Conservation (phyloP, 2,113 vertebrate species). For the Hystrix brachyura region DNA sequence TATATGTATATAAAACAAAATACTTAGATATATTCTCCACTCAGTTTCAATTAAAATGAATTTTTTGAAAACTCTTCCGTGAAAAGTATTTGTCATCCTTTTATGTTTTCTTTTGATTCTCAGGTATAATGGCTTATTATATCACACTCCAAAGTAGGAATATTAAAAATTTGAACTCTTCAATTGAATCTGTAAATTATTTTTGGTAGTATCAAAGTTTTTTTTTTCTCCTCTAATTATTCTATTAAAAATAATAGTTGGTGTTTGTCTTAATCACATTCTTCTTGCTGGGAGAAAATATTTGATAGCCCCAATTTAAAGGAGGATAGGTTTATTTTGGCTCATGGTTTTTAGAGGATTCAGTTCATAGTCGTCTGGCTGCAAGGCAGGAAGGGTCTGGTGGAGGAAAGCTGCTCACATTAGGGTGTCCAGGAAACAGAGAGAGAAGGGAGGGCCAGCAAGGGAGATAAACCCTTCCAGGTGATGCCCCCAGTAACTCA, state of each 20-base stretch:
- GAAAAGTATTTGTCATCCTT: background rate
- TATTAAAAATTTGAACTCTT: background rate
- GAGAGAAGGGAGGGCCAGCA: background rate
- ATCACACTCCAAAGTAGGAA: background rate
- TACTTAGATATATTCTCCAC: background rate
- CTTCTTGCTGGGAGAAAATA: too few species aligned
- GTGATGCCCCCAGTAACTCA: background rate
- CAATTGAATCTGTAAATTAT: background rate
- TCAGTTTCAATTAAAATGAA: background rate
- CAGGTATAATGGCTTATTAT: background rate
- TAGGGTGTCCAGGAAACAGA: background rate
- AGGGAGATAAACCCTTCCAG: background rate
- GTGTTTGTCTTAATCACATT: too few species aligned
- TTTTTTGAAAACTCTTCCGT: background rate
- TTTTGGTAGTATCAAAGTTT: background rate
- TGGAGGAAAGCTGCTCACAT: background rate
- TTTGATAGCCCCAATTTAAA: too few species aligned
- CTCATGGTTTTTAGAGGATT: too few species aligned
- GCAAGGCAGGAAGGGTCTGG: background rate
- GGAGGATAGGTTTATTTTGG: too few species aligned
- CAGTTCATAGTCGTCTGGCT: too few species aligned
- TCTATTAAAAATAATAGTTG: too few species aligned
- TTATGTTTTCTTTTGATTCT: background rate
- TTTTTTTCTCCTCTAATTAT: background rate
- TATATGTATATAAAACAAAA: background rate